phyloP scores from a whole-genome alignment of 1,140 invertebrate species.

The Platorchestia sp. region DNA sequence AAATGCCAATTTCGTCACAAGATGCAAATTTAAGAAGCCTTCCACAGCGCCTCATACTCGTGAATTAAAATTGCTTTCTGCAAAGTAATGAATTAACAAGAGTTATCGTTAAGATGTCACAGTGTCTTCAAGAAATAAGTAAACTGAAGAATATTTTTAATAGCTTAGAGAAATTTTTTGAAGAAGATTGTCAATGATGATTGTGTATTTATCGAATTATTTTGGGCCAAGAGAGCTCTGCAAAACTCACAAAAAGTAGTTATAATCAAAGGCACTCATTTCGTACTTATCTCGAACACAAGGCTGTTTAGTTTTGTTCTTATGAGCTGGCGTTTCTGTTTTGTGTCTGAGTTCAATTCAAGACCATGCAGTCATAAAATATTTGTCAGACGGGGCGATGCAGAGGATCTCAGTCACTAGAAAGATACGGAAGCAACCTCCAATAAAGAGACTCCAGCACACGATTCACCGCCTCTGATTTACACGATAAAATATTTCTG shows the following conservation, averaged over 20 bases:
- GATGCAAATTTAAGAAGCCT: not conserved
- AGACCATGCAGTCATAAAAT: not conserved
- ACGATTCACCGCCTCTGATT: not conserved
- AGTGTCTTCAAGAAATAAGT: not conserved
- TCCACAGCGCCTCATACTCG: not conserved
- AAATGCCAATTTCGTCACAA: slow-evolving; percentile 19
- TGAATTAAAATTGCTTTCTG: slow-evolving; percentile 10
- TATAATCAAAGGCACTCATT: not conserved
- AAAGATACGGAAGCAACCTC: not conserved
- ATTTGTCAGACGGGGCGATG: not conserved
- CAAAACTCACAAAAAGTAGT: not conserved
- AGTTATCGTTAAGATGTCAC: not conserved
- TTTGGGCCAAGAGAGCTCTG: not conserved
- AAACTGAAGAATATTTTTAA: not conserved
- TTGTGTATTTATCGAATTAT: not conserved
- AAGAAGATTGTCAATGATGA: not conserved
- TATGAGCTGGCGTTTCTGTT: not conserved
- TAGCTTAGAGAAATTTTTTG: not conserved
- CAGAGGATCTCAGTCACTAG: not conserved
- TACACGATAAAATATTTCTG: slow-evolving; percentile 9
- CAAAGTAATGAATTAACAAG: not conserved
- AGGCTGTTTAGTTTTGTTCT: not conserved
- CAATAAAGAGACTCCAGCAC: not conserved
- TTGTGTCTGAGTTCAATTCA: not conserved
- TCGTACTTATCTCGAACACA: not conserved